Base-by-base conservation (phyloP, 2,797 vertebrate genomes). In the Botia almorhae region DNA sequence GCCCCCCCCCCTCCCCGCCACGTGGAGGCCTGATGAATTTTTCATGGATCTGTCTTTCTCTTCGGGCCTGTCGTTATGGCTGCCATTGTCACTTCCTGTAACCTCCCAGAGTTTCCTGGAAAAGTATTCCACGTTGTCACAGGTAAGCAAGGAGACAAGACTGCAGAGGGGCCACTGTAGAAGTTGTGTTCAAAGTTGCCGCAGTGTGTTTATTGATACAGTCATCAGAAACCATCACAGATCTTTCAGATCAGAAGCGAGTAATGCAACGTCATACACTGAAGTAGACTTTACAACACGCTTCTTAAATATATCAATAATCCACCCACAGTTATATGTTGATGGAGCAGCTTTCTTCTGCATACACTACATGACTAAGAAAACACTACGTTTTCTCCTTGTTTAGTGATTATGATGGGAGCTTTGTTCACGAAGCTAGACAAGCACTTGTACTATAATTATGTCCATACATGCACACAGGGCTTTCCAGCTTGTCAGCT, bases 11-110 rank as follows among this genome's bases (percentile, higher is more conserved):
- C n/a, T n/a, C 69, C 82, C 72, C 55, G 6, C 51, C 78, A 58
- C 39, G 39, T 68, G 53, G 56, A 72, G 75, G 55, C 55, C 81
- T 84, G 81, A 86, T 86, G 76, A 83, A 84, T 86, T 80, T 84
- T 86, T 84, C 78, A 86, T 86, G 76, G 56, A 13, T 64, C 39
- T 58, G 69, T 23, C 58, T 70, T 51, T 69, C 19, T 84, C 69
- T 74, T 73, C 50, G 29, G 56, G 68, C 26, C 79, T 79, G 76
- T 73, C 16, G 13, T 69, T 64, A 70, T 83, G 70, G 69, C 75
- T 84, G 75, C 55, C 64, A n/a, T n/a, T n/a, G n/a, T n/a, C n/a
- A n/a, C n/a, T n/a, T n/a, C n/a, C n/a, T n/a, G n/a, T n/a, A n/a
- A 50, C 64, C 58, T 79, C 51, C 21, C 21, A 17, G 11, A 80